Evolutionary conservation across 2,888 invertebrate genomes (phyloP).

Genomic region (Copidosoma aretas): DNA sequence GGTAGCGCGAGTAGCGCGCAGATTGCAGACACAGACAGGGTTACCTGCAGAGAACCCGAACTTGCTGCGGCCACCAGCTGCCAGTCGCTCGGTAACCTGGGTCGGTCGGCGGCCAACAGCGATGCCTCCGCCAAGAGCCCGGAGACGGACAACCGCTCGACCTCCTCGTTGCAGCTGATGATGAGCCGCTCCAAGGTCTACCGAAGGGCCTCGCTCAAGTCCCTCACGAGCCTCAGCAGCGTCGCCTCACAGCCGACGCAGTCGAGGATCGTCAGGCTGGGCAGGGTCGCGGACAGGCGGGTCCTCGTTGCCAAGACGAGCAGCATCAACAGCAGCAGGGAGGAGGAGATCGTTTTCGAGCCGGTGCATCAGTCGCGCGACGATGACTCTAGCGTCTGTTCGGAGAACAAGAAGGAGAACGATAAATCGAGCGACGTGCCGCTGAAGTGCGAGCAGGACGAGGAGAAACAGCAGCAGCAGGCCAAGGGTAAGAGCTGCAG

Average conservation of each 20-base stretch:
- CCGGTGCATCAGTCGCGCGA: too few relatives aligned
- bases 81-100: background rate
- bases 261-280: constrained; percentile 27
- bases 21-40: background rate
- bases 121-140: constrained; percentile 7
- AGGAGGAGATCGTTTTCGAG: too few relatives aligned
- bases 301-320: background rate
- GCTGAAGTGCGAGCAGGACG: constrained; percentile 38
- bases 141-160: constrained; percentile 43
- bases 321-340: too few relatives aligned
- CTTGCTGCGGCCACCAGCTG: background rate
- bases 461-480: constrained; percentile 34
- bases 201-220: constrained; percentile 55
- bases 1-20: too few relatives aligned
- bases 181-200: constrained; percentile 55
- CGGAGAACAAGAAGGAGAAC: background rate
- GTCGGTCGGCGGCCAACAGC: constrained; percentile 4
- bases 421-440: background rate
- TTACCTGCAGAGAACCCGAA: background rate
- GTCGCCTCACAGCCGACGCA: constrained; percentile 34
- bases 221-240: constrained; percentile 28
- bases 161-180: constrained; percentile 55
- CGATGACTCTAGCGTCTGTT: background rate
- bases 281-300: constrained; percentile 12
- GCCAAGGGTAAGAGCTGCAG: constrained; percentile 49